phyloP scores from a whole-genome alignment of 2,797 vertebrate species.

The Heliangelus exortis region DNA sequence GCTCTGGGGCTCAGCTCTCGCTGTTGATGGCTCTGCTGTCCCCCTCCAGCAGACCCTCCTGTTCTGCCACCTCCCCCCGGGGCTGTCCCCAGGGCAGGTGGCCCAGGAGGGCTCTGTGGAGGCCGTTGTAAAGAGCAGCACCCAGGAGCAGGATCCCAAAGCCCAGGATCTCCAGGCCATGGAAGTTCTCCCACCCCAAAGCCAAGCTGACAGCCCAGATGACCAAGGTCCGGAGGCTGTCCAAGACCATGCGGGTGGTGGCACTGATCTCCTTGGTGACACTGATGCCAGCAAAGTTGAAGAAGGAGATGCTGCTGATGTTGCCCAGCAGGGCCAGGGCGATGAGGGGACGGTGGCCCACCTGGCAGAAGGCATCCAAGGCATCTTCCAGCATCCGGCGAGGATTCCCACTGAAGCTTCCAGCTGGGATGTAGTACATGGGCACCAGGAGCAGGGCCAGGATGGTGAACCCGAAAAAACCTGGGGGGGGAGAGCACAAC shows the following conservation, averaged over 20 bases:
- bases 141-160: slow-evolving; percentile 87
- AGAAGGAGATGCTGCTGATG: slow-evolving; percentile 95
- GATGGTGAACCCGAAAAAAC: slow-evolving; percentile 91
- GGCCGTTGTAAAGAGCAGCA: slow-evolving; percentile 88
- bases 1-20: not conserved
- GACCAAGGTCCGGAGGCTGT: slow-evolving; percentile 92
- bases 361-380: slow-evolving; percentile 92
- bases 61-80: not conserved
- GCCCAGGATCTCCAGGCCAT: slow-evolving; percentile 89
- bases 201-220: slow-evolving; percentile 91
- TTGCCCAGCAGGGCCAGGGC: slow-evolving; percentile 88
- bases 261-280: slow-evolving; percentile 96
- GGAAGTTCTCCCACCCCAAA: slow-evolving; percentile 90
- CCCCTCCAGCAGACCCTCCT: slow-evolving; percentile 47
- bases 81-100: slow-evolving; percentile 70
- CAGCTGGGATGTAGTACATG: slow-evolving; percentile 89
- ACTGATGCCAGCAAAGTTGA: slow-evolving; percentile 95
- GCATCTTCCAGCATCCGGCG: slow-evolving; percentile 86
- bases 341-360: slow-evolving; percentile 86
- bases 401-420: slow-evolving; percentile 82
- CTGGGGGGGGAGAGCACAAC: slow-evolving; percentile 19
- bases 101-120: slow-evolving; percentile 85
- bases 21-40: not conserved
- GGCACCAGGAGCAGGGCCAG: slow-evolving; percentile 89
- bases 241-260: slow-evolving; percentile 96